Evolutionary conservation across 2,888 invertebrate genomes (phyloP).

Genomic region (Diploptera punctata): DNA sequence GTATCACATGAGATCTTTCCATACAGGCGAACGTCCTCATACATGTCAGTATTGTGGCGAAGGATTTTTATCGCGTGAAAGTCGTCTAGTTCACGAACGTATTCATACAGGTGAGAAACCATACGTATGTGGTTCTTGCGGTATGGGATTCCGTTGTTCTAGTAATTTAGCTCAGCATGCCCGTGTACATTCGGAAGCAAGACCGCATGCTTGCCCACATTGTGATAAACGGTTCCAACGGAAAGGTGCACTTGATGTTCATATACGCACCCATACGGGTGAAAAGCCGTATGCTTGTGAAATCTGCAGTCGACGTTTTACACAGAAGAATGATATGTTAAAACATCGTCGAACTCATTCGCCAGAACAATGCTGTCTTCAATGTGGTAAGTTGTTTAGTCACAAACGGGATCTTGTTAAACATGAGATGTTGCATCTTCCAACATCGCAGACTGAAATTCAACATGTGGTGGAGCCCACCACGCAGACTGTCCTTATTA

Average conservation of each 20-base stretch:
- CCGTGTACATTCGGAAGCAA: slow-evolving; percentile 45
- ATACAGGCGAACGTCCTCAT: slow-evolving; percentile 55
- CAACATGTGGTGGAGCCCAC: slow-evolving; percentile 1
- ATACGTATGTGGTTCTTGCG: slow-evolving; percentile 50
- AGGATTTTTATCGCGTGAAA: slow-evolving; percentile 54
- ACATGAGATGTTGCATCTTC: slow-evolving; percentile 14
- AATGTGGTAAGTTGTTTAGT: slow-evolving; percentile 26
- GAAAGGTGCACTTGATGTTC: slow-evolving; percentile 48
- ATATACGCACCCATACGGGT: slow-evolving; percentile 51
- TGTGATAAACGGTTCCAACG: slow-evolving; percentile 49
- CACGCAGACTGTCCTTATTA: slow-evolving; percentile 30
- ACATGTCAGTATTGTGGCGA: slow-evolving; percentile 56
- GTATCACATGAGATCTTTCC: slow-evolving; percentile 55
- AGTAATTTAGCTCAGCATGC: slow-evolving; percentile 51
- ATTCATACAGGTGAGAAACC: slow-evolving; percentile 54
- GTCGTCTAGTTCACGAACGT: slow-evolving; percentile 54
- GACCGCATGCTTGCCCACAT: slow-evolving; percentile 46
- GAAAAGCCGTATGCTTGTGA: slow-evolving; percentile 50
- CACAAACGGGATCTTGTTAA: slow-evolving; percentile 30
- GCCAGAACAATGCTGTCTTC: slow-evolving; percentile 19
- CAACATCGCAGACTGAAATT: neutral
- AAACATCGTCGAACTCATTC: slow-evolving; percentile 47
- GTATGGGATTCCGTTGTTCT: slow-evolving; percentile 51
- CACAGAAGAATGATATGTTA: slow-evolving; percentile 52
- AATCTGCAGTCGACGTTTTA: slow-evolving; percentile 49